These are phyloP conservation scores for Peromyscus nudipes DNA, from an alignment of 2,797 vertebrate genomes.

Conservation along the genomic window DNA sequence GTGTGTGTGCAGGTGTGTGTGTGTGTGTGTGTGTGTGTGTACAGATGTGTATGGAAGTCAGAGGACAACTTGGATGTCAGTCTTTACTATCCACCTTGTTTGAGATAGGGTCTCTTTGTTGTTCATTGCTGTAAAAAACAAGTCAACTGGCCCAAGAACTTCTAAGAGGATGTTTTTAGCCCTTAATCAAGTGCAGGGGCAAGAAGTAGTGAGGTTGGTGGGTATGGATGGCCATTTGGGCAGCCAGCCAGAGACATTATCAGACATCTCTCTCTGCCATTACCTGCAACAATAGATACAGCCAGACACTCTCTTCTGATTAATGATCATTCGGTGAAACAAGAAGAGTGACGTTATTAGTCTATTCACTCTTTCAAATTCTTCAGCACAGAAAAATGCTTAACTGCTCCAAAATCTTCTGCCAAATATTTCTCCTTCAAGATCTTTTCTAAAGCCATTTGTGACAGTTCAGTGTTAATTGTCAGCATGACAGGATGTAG, in stretches of 20 bases:
- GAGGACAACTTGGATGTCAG: not conserved
- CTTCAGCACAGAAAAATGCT: not conserved
- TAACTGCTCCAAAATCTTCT: not conserved
- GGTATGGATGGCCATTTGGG: not conserved
- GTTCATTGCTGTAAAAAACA: not conserved
- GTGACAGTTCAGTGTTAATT: not conserved
- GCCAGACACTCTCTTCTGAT: not conserved
- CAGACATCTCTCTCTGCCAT: not conserved
- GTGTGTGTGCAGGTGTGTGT: not conserved
- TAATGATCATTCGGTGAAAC: not conserved
- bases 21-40: not conserved
- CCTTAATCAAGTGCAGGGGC: slow-evolving; percentile 1
- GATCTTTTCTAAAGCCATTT: not conserved
- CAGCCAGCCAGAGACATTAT: not conserved
- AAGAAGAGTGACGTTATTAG: not conserved
- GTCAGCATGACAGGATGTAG: not conserved
- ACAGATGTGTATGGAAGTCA: not conserved
- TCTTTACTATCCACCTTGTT: not conserved
- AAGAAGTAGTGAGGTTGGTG: not conserved
- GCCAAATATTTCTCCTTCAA: slow-evolving; percentile 17
- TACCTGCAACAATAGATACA: slow-evolving; percentile 2
- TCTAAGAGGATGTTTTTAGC: not conserved
- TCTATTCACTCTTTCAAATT: slow-evolving; percentile 33
- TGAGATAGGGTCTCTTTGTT: not conserved
- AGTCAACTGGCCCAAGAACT: not conserved